phyloP scores from a whole-genome alignment of 2,888 invertebrate species.

The Drosophila vallismaia region DNA sequence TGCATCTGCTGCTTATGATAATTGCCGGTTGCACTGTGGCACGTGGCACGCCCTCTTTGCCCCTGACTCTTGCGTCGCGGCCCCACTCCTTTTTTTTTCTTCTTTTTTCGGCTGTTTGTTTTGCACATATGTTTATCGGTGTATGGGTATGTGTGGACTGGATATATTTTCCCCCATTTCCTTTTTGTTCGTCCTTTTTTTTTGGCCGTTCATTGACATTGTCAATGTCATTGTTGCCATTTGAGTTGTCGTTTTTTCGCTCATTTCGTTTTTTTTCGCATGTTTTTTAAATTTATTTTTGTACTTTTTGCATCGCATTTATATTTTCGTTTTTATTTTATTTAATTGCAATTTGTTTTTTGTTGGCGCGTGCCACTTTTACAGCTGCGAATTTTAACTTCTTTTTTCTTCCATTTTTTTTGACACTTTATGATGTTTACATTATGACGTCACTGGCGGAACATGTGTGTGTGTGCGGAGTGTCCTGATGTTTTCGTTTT shows the following conservation, averaged over 20 bases:
- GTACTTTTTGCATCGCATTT: conserved; percentile 26
- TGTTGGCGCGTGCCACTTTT: conserved; percentile 60
- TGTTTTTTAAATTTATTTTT: conserved; percentile 43
- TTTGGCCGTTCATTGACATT: conserved; percentile 77
- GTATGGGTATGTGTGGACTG: conserved; percentile 11
- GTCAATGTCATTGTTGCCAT: conserved; percentile 78
- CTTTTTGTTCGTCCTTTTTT: conserved; percentile 29
- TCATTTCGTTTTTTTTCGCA: conserved; percentile 48
- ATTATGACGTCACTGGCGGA: conserved; percentile 71
- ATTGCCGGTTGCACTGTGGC: conserved; percentile 74
- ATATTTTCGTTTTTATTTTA: conserved; percentile 57
- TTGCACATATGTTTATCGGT: conserved; percentile 33
- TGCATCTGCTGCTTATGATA: conserved; percentile 76
- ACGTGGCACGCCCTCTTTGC: conserved; percentile 55
- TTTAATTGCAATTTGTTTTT: conserved; percentile 73
- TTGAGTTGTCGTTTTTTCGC: conserved; percentile 51
- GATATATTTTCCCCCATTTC: conserved; percentile 9
- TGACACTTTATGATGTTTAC: conserved; percentile 75
- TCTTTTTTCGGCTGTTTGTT: conserved; percentile 51
- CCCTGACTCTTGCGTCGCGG: conserved; percentile 4
- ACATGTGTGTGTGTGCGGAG: conserved; percentile 18
- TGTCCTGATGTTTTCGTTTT: conserved; percentile 46
- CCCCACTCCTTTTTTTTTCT: conserved; percentile 22
- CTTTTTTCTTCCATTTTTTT: conserved; percentile 38
- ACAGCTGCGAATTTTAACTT: conserved; percentile 55